Evolutionary conservation across 2,113 vertebrate genomes (phyloP), one percentile per base, ranked within the genome.

Genomic region (Bothrops jararaca): DNA sequence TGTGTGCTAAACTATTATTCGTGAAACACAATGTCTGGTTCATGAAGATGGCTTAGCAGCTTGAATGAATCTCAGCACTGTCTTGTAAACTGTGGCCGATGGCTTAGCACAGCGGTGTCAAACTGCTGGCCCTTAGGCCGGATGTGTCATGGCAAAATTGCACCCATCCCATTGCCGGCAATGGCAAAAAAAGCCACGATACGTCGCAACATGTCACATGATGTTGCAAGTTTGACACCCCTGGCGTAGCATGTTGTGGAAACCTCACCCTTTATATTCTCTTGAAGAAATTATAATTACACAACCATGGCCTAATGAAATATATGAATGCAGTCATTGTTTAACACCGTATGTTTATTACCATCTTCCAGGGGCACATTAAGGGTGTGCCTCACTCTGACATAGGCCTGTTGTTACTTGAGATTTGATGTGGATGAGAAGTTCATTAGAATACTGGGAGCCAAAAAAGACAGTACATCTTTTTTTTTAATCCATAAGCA

Each of bases 331-430:
- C 26, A 80, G 34, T 20, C 74, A 42, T 80, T 80, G 74, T 80
- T 39, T 42, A 42, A 80, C 74, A 7, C 34, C 34, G 9, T 39
- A 7, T 80, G 69, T 42, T 80, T 80, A 80, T 20, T 80, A 80
- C 15, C 69, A 20, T 8, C 5, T 39, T 24, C 91, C 86, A 0
- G 1, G 18, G 57, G 22, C 1, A 86, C 29, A 1, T 85, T 93
- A 92, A 26, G 85, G 92, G 95, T 93, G 22, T 52, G 74, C 52
- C 74, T 56, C 9, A 29, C 6, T 56, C 39, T 91, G n/a, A 39
- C 69, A 85, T 85, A 3, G 50, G 34, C 24, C n/a, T 80, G 24
- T 86, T 86, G 42, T 42, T 88, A 53, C n/a, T 57, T 87, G 69
- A 53, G 39, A 69, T 34, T 74, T 48, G 89, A 48, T 4, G n/a